Conservation (phyloP, 1,140 invertebrate species). For the Drosophila pallidifrons region DNA sequence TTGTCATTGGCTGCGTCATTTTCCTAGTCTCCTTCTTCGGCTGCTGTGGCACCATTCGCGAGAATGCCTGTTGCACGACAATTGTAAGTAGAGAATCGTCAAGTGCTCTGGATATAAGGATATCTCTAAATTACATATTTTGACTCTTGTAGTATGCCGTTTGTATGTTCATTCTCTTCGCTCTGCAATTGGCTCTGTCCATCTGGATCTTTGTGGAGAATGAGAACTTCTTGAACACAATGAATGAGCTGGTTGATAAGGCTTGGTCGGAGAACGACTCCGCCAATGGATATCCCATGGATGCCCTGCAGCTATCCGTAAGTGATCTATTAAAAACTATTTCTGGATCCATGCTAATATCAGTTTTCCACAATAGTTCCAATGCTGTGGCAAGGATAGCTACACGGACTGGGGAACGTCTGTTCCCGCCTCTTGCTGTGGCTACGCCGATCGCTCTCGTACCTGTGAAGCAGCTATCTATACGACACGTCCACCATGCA, state of each 20-base stretch:
- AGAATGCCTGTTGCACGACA: conserved; percentile 92
- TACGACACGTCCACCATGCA: conserved; percentile 85
- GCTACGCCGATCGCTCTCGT: conserved; percentile 65
- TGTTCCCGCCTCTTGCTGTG: conserved; percentile 85
- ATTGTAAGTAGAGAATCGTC: conserved; percentile 86
- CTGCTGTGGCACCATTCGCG: conserved; percentile 93
- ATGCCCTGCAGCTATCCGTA: conserved; percentile 72
- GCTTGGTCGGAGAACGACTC: conserved; percentile 63
- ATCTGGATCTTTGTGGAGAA: conserved; percentile 87
- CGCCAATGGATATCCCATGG: conserved; percentile 60
- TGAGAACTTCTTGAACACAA: conserved; percentile 83
- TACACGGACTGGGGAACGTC: conserved; percentile 79
- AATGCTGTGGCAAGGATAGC: conserved; percentile 87
- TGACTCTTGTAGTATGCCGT: conserved; percentile 87
- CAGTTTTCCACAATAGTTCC: conserved; percentile 82
- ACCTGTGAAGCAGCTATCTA: conserved; percentile 62
- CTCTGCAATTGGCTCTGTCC: conserved; percentile 88
- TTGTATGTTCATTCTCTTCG: conserved; percentile 88
- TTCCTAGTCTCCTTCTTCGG: conserved; percentile 93
- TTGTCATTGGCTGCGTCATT: conserved; percentile 90
- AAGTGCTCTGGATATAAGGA: background rate
- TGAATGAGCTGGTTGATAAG: conserved; percentile 85
- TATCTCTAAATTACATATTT: background rate
- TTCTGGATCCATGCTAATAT: background rate
- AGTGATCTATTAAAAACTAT: conserved; percentile 17